Evolutionary conservation across 2,113 vertebrate species (phyloP), one percentile per base, ranked within the genome.

Genomic region (Bufo bufo): DNA sequence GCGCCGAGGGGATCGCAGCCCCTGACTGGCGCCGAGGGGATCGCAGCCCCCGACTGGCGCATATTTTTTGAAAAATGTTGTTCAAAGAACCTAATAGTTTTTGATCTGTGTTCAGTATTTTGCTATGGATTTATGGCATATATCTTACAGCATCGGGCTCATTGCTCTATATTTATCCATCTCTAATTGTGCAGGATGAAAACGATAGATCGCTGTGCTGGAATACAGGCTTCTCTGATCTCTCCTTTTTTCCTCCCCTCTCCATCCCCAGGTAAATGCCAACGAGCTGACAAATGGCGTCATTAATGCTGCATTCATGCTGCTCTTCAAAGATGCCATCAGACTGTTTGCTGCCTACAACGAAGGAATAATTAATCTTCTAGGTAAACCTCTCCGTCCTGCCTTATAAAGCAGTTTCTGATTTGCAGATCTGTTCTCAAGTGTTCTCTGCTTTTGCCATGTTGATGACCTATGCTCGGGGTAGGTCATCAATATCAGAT

Each of bases 271-370:
- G 97, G 97, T 99, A 93, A 98, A 98, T 95, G 98, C 97, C 94
- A 99, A 99, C 86, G 98, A 99, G 93, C 97, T 99, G 91, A 99
- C 98, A 92, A 99, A 99, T 91, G 98, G 98, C 90, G 97, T 99
- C 91, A 99, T 99, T 95, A 99, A 99, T 92, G 97, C 98, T 93
- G 97, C 97, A 92, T 99, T 99, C 95, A 99, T 99, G 98, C 97
- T 99, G 47, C 97, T 99, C 90, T 99, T 99, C 96, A 99, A 99
- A 97, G 98, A 99, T 93, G 97, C 98, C 92, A 99, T 99, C 94
- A 95, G 98, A 94, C 97, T 99, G 92, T 99, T 99, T 11, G 98
- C 98, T 78, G 98, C 98, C 23, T 99, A 99, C 91, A 99, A 99
- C 12, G 98, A 99, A 95, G 98, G 98, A 91, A 99, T 99, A 90